phyloP scores from a whole-genome alignment of 1,140 invertebrate genomes.

The Drosophila bocqueti region DNA sequence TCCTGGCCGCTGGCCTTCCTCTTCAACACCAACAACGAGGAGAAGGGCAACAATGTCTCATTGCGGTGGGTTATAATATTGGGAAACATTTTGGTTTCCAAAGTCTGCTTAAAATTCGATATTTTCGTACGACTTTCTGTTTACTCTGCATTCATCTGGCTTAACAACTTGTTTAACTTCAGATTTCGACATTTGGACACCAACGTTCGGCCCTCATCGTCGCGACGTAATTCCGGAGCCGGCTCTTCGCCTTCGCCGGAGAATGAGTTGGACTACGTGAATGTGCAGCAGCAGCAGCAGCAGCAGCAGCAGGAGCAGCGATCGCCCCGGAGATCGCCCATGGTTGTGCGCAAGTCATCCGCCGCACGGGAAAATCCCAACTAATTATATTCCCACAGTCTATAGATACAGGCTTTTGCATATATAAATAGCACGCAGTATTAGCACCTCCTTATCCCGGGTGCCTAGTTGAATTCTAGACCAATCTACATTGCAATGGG shows the following conservation, averaged over 20 bases:
- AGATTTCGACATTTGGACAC: conserved; percentile 93
- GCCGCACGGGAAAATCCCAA: conserved; percentile 60
- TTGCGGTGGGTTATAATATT: conserved; percentile 88
- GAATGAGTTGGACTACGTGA: conserved; percentile 81
- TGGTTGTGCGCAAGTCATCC: conserved; percentile 72
- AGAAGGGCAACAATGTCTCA: conserved; percentile 89
- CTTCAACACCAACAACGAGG: conserved; percentile 89
- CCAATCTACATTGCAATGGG: conserved; percentile 57
- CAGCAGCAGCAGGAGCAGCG: conserved; percentile 64
- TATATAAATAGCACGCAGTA: conserved; percentile 31
- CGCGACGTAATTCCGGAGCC: conserved; percentile 84
- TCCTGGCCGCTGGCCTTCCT: conserved; percentile 95
- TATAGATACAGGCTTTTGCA: conserved; percentile 1
- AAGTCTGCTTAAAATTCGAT: too few relatives aligned
- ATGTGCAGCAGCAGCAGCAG: conserved; percentile 50
- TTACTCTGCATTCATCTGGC: neutral
- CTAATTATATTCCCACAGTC: conserved; percentile 34
- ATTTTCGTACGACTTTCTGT: too few relatives aligned
- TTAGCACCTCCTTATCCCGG: conserved; percentile 43
- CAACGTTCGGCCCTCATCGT: conserved; percentile 87
- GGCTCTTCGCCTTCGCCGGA: conserved; percentile 89
- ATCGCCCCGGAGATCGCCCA: conserved; percentile 85
- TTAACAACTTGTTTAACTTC: neutral
- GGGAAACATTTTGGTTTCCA: neutral
- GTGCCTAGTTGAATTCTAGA: conserved; percentile 67